A percentile compares a stretch with the other conserved stretches of the same genome.
Conservation (phyloP, 2,888 invertebrate species). For the Ganaspis brasiliensis region DNA sequence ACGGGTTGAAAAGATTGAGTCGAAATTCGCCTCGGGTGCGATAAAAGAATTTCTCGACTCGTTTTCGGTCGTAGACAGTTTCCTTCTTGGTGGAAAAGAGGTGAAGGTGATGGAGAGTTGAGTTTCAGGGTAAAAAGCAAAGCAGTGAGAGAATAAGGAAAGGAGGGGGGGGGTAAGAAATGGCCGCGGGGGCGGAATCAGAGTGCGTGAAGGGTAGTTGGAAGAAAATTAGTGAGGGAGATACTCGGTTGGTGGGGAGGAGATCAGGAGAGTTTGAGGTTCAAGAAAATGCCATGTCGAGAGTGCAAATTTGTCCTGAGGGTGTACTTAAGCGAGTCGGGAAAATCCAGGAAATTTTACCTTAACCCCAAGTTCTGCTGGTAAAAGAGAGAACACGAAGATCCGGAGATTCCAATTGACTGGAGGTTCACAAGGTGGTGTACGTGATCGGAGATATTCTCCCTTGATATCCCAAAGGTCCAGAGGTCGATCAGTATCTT, state of each 20-base stretch:
- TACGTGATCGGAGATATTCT: conserved; percentile 63
- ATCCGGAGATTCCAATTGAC: conserved; percentile 62
- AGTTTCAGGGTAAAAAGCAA: conserved; percentile 30
- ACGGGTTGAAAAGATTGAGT: conserved; percentile 15
- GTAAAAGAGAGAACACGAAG: conserved; percentile 28
- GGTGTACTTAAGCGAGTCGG: conserved; percentile 71
- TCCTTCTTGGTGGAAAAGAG: conserved; percentile 13
- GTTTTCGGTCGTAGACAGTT: conserved; percentile 33
- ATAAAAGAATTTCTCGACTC: conserved; percentile 40
- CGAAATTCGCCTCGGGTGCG: conserved; percentile 34
- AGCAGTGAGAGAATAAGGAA: conserved; percentile 52
- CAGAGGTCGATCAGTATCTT: conserved; percentile 64
- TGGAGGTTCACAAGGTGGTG: conserved; percentile 54
- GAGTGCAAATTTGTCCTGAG: conserved; percentile 77
- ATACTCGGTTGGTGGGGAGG: conserved; percentile 53
- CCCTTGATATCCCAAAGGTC: conserved; percentile 57
- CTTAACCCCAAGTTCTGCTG: conserved; percentile 50
- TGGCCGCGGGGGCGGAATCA: conserved; percentile 65
- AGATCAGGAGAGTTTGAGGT: conserved; percentile 44
- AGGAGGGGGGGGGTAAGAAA: conserved; percentile 58
- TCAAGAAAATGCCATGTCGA: conserved; percentile 66
- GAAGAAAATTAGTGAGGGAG: conserved; percentile 66
- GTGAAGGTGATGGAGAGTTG: conserved; percentile 43
- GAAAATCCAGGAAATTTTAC: conserved; percentile 70
- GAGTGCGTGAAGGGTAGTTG: conserved; percentile 57